Base-by-base conservation (phyloP, 2,797 vertebrate species). In the Hypotaenidia okinawae region DNA sequence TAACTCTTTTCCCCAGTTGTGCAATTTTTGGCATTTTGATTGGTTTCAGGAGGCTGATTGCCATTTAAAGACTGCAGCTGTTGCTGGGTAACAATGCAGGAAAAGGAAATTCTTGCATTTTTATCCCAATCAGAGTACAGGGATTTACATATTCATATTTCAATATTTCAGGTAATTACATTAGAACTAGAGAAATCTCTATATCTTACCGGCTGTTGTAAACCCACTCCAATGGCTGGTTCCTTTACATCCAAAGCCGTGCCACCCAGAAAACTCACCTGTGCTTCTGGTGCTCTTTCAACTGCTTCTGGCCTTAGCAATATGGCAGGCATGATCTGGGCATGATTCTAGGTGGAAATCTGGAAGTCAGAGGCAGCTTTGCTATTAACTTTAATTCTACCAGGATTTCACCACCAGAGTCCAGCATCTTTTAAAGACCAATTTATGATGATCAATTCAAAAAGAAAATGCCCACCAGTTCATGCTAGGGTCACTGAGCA, bases 61-160 rank as follows among this genome's bases (percentile, higher is more conserved):
- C 68, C n/a, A 73, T 88, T 75, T 84, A 86, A 83, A 87, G 55
- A 69, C 47, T 84, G 70, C 69, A 94, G 88, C 90, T 96, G 88
- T 88, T 96, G 85, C 90, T 96, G 85, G 63, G 59, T 84, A 84
- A 85, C 86, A 63, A 35, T 82, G 74, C 58, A 84, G 30, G 52
- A 63, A 72, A 76, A 91, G 52, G 66, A 91, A 73, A 82, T 90
- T 27, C n/a, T 24, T 78, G 58, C 55, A 32, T 77, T 92, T 94
- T 86, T 80, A 61, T 75, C 21, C 61, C 39, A 75, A 21, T 61
- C 24, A 61, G 51, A 52, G 32, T 75, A 72, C 24, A 91, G 37
- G 45, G 74, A 82, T 92, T 89, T 93, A 49, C 30, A 32, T 89
- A 32, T 72, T 89, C 33, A 25, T 78, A 43, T 81, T 69, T 39